A percentile compares a stretch with the other conserved stretches of the same genome.
Evolutionary conservation across 2,888 invertebrate genomes (phyloP).

Genomic region (Oasisia sp.): DNA sequence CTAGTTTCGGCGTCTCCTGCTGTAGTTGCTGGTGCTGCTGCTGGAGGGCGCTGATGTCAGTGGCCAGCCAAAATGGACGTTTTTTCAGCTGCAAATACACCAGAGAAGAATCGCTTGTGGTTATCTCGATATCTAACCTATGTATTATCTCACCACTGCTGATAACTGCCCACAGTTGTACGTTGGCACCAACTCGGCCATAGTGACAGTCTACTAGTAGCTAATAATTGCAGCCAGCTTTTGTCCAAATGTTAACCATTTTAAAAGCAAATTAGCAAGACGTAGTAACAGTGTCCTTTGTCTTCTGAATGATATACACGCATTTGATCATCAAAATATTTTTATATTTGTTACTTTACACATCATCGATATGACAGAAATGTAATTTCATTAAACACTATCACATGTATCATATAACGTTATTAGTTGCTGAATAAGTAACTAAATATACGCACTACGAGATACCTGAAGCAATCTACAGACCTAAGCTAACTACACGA

Average conservation of each 20-base stretch:
- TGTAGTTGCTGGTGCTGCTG: slow-evolving; percentile 22
- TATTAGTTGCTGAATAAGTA: background rate
- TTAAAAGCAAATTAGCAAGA: background rate
- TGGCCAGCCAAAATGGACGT: slow-evolving; percentile 22
- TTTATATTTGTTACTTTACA: background rate
- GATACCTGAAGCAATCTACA: background rate
- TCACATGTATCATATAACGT: background rate
- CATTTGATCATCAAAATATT: background rate
- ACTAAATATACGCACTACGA: background rate
- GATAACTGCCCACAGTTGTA: background rate
- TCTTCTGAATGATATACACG: background rate
- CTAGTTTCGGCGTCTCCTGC: background rate
- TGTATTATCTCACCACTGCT: background rate
- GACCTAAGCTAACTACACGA: background rate
- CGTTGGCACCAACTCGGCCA: background rate
- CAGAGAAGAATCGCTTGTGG: background rate
- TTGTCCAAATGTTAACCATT: background rate
- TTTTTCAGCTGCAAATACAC: slow-evolving; percentile 14
- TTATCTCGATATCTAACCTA: background rate
- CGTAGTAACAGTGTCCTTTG: background rate
- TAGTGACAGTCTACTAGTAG: background rate
- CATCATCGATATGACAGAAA: background rate
- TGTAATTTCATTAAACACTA: background rate
- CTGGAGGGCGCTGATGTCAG: slow-evolving; percentile 17
- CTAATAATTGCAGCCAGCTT: background rate